Evolutionary conservation across 1,140 invertebrate species (phyloP).

Genomic region (Ptiloglossa arizonensis): DNA sequence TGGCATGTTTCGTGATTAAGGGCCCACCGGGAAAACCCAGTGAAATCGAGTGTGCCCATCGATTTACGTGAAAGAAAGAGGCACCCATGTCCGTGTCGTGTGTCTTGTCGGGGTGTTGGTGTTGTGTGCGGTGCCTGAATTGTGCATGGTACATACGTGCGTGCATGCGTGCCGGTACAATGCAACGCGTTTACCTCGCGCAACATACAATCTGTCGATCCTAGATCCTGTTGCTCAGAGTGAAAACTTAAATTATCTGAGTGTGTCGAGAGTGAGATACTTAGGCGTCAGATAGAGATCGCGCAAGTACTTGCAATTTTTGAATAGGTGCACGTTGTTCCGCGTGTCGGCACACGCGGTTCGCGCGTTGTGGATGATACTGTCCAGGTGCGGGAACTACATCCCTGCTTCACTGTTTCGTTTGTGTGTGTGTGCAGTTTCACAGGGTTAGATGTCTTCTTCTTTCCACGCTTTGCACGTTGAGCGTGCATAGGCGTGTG

Average conservation of each 20-base stretch:
- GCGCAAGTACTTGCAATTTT: slow-evolving; percentile 7
- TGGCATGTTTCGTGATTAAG: slow-evolving; percentile 16
- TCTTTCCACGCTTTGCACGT: slow-evolving; percentile 48
- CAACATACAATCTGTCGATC: slow-evolving; percentile 44
- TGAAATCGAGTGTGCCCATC: slow-evolving; percentile 70
- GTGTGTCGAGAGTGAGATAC: slow-evolving; percentile 9
- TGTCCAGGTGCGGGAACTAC: slow-evolving; percentile 18
- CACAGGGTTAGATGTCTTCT: slow-evolving; percentile 39
- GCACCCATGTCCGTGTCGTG: slow-evolving; percentile 61
- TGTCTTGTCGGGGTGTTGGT: slow-evolving; percentile 62
- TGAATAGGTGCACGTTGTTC: slow-evolving; percentile 40
- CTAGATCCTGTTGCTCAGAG: slow-evolving; percentile 7
- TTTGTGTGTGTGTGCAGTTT: slow-evolving; percentile 14
- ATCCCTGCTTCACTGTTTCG: slow-evolving; percentile 6
- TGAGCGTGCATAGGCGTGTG: slow-evolving; percentile 49
- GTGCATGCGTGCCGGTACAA: slow-evolving; percentile 53
- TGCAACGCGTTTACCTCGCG: slow-evolving; percentile 29
- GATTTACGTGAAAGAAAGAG: slow-evolving; percentile 70
- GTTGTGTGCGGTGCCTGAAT: slow-evolving; percentile 48
- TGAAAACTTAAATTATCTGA: slow-evolving; percentile 4
- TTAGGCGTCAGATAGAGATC: slow-evolving; percentile 21
- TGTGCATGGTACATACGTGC: slow-evolving; percentile 43
- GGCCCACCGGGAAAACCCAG: slow-evolving; percentile 50
- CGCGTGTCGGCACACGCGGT: slow-evolving; percentile 26
- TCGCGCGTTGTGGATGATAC: slow-evolving; percentile 36